Evolutionary conservation across 2,113 vertebrate genomes (phyloP).

Genomic region (Ctenomys sociabilis): DNA sequence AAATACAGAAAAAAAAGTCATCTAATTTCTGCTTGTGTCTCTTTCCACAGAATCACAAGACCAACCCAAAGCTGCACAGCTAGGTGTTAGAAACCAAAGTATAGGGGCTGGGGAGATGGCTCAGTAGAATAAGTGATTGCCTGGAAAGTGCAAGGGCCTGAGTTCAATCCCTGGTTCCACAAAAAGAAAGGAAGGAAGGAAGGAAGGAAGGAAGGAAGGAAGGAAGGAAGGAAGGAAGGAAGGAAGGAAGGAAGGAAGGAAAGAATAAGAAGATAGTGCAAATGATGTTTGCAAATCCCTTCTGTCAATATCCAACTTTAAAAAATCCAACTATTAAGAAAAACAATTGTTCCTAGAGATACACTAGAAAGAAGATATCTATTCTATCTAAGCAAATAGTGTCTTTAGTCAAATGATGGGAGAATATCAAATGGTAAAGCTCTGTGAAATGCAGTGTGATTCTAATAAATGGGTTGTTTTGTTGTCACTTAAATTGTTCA

Average conservation of each 20-base stretch:
- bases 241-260: no score
- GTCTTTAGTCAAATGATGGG: constrained; percentile 36
- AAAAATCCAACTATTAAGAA: constrained; percentile 70
- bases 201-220: no score
- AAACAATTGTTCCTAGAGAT: constrained; percentile 52
- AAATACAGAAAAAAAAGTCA: not conserved
- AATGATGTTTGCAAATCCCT: constrained; percentile 66
- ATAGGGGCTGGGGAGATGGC: no score
- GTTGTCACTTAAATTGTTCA: constrained; percentile 73
- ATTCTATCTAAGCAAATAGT: constrained; percentile 54
- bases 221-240: no score
- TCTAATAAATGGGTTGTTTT: constrained; percentile 59
- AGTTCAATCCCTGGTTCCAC: no score
- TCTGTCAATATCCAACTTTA: constrained; percentile 65
- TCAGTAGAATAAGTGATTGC: no score
- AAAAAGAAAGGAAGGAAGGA: no score
- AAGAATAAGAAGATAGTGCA: no score
- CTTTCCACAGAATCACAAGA: not conserved
- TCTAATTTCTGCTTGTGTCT: not conserved
- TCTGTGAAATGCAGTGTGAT: constrained; percentile 16
- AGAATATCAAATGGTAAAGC: constrained; percentile 43
- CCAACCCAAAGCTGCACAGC: not conserved
- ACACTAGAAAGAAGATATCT: constrained; percentile 52
- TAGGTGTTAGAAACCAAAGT: constrained; percentile 35
- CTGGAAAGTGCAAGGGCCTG: no score